Base-by-base conservation (phyloP, 2,113 vertebrate genomes). In the Potamarius usumacintae region DNA sequence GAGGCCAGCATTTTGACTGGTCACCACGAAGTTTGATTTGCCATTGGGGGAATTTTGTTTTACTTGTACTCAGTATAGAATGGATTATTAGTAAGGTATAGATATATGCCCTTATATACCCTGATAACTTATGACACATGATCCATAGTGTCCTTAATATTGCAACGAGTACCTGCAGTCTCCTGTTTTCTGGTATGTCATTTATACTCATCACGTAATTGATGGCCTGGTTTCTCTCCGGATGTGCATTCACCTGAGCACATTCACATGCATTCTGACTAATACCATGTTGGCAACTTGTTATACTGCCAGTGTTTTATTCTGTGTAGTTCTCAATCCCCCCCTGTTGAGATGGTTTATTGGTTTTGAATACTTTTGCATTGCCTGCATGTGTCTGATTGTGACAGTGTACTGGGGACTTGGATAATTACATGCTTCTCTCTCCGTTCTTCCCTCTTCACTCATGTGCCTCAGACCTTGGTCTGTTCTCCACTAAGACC, bases 401-500 rank as follows among this genome's bases (percentile, higher is more conserved):
- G 42, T 53, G n/a, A 27, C 17, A 27, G 27, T 80, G 5, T 11
- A 34, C 81, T 67, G 5, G n/a, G 52, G 15, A 22, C 7, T 58
- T 15, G 1, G 86, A 22, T 62, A 82, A 82, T 74, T 22, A 5
- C 7, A 55, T 52, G 5, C 25, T 81, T 83, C 53, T 53, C 4
- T 34, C 25, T 55, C 11, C 57, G 14, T 78, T 34, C 30, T 22
- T 34, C 25, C 5, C 57, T 72, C 17, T 20, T 53, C 10, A 20
- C 30, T 27, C 48, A 55, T 82, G 5, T 6, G 0, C 48, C 14
- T 5, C 93, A 99, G 98, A 99, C 92, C 93, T 99, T 90, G 98
- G 98, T 92, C 96, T 99, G 90, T 99, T 99, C 93, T 99, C 98
- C 93, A 99, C 98, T 42, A 99, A 99, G 96, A 99, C 98, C 0